These are phyloP conservation scores for Chiloscyllium plagiosum DNA, from an alignment of 2,113 vertebrate species.

Conservation along the genomic window DNA sequence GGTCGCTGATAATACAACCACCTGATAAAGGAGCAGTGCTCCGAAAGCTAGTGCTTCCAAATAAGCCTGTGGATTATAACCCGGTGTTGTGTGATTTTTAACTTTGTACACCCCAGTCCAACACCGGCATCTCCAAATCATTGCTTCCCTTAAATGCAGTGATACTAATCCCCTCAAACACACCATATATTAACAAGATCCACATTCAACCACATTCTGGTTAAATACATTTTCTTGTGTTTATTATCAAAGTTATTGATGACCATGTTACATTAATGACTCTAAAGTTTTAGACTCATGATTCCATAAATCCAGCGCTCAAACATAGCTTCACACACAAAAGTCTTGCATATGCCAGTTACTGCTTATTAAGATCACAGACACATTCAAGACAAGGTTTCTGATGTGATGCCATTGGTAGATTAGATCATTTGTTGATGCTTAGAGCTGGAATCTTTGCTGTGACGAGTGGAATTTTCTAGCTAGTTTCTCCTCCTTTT, in stretches of 20 bases:
- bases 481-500: neutral
- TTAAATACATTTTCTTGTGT: neutral
- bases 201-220: neutral
- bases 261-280: neutral
- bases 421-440: neutral
- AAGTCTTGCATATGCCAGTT: neutral
- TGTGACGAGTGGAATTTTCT: neutral
- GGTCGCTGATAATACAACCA: no score
- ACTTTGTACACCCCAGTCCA: no score
- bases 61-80: no score
- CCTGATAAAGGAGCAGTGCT: no score
- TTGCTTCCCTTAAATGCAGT: neutral
- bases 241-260: neutral
- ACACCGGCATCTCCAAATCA: no score
- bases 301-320: neutral
- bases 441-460: neutral
- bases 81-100: no score
- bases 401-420: neutral
- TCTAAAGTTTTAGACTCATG: neutral
- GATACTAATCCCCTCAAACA: neutral
- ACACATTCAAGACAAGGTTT: neutral
- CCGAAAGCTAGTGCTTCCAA: no score
- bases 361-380: neutral
- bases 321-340: neutral
- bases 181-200: neutral